These are phyloP conservation scores for Glyphotaelius pellucidus DNA, from an alignment of 2,888 invertebrate species.

Conservation along the genomic window DNA sequence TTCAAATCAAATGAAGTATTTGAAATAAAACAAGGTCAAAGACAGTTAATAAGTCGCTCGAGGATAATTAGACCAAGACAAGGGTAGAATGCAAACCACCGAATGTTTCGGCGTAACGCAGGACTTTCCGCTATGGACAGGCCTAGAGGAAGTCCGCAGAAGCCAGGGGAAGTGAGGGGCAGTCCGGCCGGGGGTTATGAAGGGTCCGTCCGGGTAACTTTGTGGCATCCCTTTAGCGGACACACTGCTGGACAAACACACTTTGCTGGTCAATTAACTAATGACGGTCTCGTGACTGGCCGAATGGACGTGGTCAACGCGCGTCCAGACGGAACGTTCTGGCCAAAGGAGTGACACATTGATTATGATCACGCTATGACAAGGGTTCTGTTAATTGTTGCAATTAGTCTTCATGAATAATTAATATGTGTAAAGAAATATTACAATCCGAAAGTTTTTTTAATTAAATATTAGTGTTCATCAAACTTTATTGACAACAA, in stretches of 20 bases:
- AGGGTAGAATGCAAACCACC: slow-evolving; percentile 22
- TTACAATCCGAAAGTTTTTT: not conserved
- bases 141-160: not conserved
- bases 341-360: slow-evolving; percentile 15
- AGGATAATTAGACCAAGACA: slow-evolving; percentile 19
- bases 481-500: not conserved
- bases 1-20: not conserved
- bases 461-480: not conserved
- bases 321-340: slow-evolving; percentile 13
- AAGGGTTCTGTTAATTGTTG: not conserved
- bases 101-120: not conserved
- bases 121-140: slow-evolving; percentile 11
- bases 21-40: not conserved
- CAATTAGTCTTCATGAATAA: slow-evolving; percentile 3
- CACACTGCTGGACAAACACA: slow-evolving; percentile 40
- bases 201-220: slow-evolving; percentile 7
- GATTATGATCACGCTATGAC: slow-evolving; percentile 22
- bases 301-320: slow-evolving; percentile 18
- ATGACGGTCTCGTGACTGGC: slow-evolving; percentile 41
- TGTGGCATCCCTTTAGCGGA: slow-evolving; percentile 26
- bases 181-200: not conserved
- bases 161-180: not conserved
- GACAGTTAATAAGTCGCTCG: not conserved
- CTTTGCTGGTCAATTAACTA: slow-evolving; percentile 49
- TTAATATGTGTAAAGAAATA: not conserved